Base-by-base conservation (phyloP, 2,888 invertebrate genomes). In the Spialia ferax region DNA sequence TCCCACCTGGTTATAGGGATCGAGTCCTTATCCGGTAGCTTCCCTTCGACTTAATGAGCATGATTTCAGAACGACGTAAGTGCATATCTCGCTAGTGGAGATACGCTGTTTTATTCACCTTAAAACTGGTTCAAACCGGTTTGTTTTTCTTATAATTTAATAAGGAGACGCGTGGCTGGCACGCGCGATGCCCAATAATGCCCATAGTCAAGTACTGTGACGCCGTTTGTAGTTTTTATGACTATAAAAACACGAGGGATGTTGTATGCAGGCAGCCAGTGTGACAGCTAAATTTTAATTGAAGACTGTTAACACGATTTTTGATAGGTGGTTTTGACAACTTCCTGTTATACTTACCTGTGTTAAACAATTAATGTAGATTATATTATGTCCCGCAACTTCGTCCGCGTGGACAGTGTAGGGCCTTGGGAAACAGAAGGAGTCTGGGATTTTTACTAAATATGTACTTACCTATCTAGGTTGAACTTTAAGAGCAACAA, bases 111-210 rank as follows among this genome's bases (percentile, higher is more conserved):
- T 66, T 22, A 11, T 15, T 45, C n/a, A 23, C 22, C 2, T 22
- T 32, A 4, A 3, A 52, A 52, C 15, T 38, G 15, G 20, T 52
- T 20, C 10, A 20, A 60, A 84, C 84, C 81, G 81, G 87, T 85
- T 83, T 87, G 79, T 87, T 89, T 90, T 88, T 84, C 86, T 89
- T 86, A 85, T 89, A 89, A 91, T 92, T 91, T 88, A 91, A 91
- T 89, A 91, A 89, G 86, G 75, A 38, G 65, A 29, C 89, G 83
- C 86, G 89, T 88, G 90, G 86, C 87, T 83, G 87, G 76, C 77
- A 76, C 74, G 68, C 70, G 72, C 80, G 77, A 85, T 87, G 87
- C 87, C 77, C 72, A 74, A 71, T 80, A 76, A 85, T 87, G 87
- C 87, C 77, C 72, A 74, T 86, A 85, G 67, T 76, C 82, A 86